Conservation (phyloP, 2,113 vertebrate genomes). For the Sitta europaea region DNA sequence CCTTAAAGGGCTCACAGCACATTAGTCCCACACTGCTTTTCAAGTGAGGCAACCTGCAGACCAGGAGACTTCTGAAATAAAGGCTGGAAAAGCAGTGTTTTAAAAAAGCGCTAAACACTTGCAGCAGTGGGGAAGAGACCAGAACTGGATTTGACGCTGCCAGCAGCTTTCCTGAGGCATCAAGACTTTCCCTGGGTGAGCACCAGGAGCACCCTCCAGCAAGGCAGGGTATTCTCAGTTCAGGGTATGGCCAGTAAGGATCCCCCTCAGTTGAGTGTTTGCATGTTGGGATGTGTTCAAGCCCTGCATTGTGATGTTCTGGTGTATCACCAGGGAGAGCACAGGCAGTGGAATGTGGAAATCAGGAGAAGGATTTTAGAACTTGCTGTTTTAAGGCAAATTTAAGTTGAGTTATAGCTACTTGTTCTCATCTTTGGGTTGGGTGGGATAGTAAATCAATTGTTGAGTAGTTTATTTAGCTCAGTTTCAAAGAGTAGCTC, state of each 20-base stretch:
- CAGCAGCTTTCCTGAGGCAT: not conserved
- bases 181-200: not conserved
- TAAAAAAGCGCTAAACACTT: not conserved
- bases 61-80: not conserved
- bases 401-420: not conserved
- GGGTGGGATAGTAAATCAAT: not conserved
- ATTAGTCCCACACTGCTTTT: not conserved
- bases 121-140: not conserved
- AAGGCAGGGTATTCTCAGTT: not conserved
- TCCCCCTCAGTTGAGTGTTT: accelerated
- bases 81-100: not conserved
- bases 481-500: not conserved
- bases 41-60: not conserved
- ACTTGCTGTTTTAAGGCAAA: not conserved
- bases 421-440: not conserved
- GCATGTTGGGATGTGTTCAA: not conserved
- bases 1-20: not conserved
- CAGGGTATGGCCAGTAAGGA: not conserved
- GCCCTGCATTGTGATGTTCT: not conserved
- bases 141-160: not conserved
- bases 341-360: not conserved
- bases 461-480: not conserved
- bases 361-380: not conserved
- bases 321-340: not conserved
- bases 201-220: not conserved